These are phyloP conservation scores for Cryptomyrus ogoouensis DNA, from an alignment of 2,113 vertebrate genomes.

Conservation along the genomic window DNA sequence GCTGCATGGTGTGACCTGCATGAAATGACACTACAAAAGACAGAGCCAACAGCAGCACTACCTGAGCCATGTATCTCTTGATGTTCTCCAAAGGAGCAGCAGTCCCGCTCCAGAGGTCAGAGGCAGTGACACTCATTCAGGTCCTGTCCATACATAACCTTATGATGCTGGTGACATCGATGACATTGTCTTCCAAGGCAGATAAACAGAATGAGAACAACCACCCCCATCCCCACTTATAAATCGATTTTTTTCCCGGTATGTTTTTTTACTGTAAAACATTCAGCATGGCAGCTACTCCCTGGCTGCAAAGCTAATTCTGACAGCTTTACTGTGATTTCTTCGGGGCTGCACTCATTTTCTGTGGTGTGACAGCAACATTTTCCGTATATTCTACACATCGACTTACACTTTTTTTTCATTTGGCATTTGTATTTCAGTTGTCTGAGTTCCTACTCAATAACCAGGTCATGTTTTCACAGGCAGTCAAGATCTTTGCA, in stretches of 20 bases:
- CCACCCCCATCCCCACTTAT: neutral
- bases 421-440: too few relatives aligned
- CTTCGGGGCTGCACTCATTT: neutral
- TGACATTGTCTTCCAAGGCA: conserved; percentile 18
- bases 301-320: neutral
- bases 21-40: neutral
- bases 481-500: neutral
- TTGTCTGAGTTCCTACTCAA: neutral
- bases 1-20: neutral
- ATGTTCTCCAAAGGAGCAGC: conserved; percentile 43
- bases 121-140: conserved; percentile 40
- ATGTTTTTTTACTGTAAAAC: neutral
- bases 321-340: neutral
- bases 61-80: conserved; percentile 45
- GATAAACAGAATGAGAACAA: neutral
- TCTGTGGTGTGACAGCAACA: neutral
- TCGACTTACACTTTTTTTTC: too few relatives aligned
- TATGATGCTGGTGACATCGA: conserved; percentile 22
- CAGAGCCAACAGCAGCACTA: neutral
- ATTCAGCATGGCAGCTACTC: neutral
- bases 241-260: neutral
- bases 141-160: conserved; percentile 30
- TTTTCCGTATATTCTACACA: neutral
- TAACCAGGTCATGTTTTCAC: neutral
- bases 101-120: conserved; percentile 6